Evolutionary conservation across 2,888 invertebrate species (phyloP), one percentile per base, ranked within the genome.

Genomic region (Acanthosoma haemorrhoidale): DNA sequence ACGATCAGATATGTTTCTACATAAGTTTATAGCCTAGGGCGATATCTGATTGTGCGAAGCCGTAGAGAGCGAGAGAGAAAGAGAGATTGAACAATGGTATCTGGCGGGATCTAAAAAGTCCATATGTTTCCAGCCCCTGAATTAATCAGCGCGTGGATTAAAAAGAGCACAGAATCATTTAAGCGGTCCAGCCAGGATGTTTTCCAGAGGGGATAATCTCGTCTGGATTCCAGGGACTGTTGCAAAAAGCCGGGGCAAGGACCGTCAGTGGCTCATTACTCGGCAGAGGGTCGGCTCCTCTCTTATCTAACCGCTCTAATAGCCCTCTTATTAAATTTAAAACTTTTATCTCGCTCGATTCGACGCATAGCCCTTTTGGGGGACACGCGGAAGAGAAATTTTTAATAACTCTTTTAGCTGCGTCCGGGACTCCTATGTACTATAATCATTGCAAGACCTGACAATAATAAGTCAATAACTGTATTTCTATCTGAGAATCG

Each of bases 31-130:
- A 51, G 51, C 51, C 25, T 5, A 13, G 25, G 2, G 4, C 29
- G 5, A 2, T 51, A 51, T 51, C 51, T 51, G 51, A 51, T 51
- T 25, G 3, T 11, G 25, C 13, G 13, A n/a, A n/a, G n/a, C n/a
- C n/a, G n/a, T n/a, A n/a, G n/a, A n/a, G n/a, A n/a, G n/a, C n/a
- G 43, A 1, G 4, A 15, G 43, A 13, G 21, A 18, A 34, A 60
- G 34, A 21, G 32, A 9, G 61, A 36, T 21, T 16, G 39, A 41
- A 64, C 64, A 64, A 64, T 64, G 64, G 32, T 64, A 64, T 39
- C 64, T 15, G 8, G 13, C n/a, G 4, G 21, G 64, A 41, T 41
- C 64, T 15, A 29, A 39, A 18, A 31, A 39, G 64, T 18, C 25
- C 64, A 41, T 64, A 64, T 38, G 39, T 39, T 64, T 21, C 51